Base-by-base conservation (phyloP, 2,797 vertebrate genomes). In the Sebastes melanostomus region DNA sequence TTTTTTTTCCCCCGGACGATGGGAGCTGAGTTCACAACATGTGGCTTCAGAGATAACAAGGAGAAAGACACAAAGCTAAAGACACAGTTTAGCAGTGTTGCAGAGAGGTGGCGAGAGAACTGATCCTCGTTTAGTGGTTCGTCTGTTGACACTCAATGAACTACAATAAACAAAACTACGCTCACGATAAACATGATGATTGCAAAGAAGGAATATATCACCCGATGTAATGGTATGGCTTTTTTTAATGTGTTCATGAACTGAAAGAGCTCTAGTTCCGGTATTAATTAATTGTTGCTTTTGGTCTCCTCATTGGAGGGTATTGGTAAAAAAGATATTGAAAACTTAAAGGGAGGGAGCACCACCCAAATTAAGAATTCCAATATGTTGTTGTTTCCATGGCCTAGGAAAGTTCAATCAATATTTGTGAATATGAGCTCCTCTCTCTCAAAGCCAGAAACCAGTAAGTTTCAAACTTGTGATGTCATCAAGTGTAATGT, bases 11-110 rank as follows among this genome's bases (percentile, higher is more conserved):
- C 62, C 22, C 3, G 61, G 72, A 80, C 77, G 79, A 72, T 65
- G 25, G 69, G 77, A 77, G 78, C 73, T 16, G 71, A 62, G 78
- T 78, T 82, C 29, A 67, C 80, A 82, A 78, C 78, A 83, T 85
- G 76, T 82, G 89, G 81, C 83, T 59, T 67, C 66, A 11, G 52
- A 82, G 85, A 87, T 87, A 87, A 86, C 68, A 46, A 80, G 77
- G 36, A 76, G 24, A 59, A 59, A 82, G 82, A 74, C 80, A 30
- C 73, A 75, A 72, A 72, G 36, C 72, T 61, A 62, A 67, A 68
- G 72, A 70, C 54, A 69, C 60, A 46, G 66, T 66, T 82, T 72
- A 70, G 74, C 69, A 55, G 58, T 20, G 25, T 22, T 63, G 75
- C 68, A 30, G 42, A 50, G 36, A 30, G 25, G 38, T 29, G 58